These are phyloP conservation scores for Leptinotarsa texana DNA, from an alignment of 1,140 invertebrate species.

Conservation along the genomic window DNA sequence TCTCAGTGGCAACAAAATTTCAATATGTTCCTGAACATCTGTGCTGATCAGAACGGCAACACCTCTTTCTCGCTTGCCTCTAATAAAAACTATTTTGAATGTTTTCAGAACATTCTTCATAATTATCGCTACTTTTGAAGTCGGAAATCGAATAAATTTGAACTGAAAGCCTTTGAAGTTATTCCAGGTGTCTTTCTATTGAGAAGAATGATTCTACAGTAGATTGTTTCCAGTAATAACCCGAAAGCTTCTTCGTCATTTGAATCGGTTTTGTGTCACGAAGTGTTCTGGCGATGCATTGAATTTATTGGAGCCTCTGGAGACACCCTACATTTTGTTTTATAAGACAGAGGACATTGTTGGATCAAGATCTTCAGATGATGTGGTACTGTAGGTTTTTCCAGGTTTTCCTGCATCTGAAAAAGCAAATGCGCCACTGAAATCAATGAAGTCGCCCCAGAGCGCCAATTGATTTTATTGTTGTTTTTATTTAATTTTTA, in stretches of 20 bases:
- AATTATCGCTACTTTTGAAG: slow-evolving; percentile 19
- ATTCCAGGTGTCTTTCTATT: slow-evolving; percentile 24
- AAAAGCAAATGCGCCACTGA: too few species aligned
- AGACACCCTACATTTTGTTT: too few species aligned
- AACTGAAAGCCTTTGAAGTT: slow-evolving; percentile 18
- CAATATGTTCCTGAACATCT: background rate
- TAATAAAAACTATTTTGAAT: slow-evolving; percentile 36
- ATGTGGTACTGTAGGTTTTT: too few species aligned
- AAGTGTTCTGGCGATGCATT: too few species aligned
- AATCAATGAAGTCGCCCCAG: too few species aligned
- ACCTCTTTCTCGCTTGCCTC: slow-evolving; percentile 33
- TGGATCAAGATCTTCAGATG: too few species aligned
- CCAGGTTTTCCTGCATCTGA: too few species aligned
- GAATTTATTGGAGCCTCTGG: too few species aligned
- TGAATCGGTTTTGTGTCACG: slow-evolving; percentile 20
- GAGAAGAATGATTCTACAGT: slow-evolving; percentile 36
- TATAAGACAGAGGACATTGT: too few species aligned
- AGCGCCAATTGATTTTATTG: too few species aligned
- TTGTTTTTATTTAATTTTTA: too few species aligned
- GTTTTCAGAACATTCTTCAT: slow-evolving; percentile 32
- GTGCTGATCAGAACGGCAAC: slow-evolving; percentile 33
- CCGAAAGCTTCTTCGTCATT: slow-evolving; percentile 34
- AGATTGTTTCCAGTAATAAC: slow-evolving; percentile 40
- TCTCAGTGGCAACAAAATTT: slow-evolving; percentile 16
- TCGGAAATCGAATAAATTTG: slow-evolving; percentile 18